Evolutionary conservation across 2,113 vertebrate genomes (phyloP), one percentile per base, ranked within the genome.

Genomic region (Larimichthys polyactis): DNA sequence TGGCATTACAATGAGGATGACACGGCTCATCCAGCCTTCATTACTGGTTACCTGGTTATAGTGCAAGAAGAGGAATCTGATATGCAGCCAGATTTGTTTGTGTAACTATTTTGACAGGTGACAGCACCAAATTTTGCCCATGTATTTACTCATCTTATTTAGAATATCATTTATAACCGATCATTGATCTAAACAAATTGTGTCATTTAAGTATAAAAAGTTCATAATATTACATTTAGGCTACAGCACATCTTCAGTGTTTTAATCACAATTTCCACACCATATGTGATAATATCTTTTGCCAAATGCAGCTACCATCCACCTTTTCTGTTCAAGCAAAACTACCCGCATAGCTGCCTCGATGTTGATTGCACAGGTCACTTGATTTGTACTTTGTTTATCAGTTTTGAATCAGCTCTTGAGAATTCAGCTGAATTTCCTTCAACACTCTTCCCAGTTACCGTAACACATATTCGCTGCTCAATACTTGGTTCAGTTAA

Each of bases 1-100:
- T 95, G 94, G 93, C 55, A 0, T 64, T 95, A 89, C 40, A 43
- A 74, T 22, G 93, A 94, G 65, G 71, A 91, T 0, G 76, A 93
- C 24, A 73, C 54, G 0, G 10, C 36, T 49, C 90, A 90, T 9
- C 65, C 79, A 1, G 93, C 90, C 0, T 94, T 94, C 55, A 93
- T 94, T 81, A 89, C 72, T 3, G 91, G 92, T 67, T 95, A 94
- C 62, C 40, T 71, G 62, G 83, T 95, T 11, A 89, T 69, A 0
- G 58, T 83, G 22, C 80, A 83, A 52, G 46, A 76, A 48, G 36
- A 43, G 3, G 76, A 58, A 57, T 40, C 79, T 2, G 24, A 60
- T 4, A 24, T 0, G 8, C 20, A 14, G 27, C 19, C 29, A 9
- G 66, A 51, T 83, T 24, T 24, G 24, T 24, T 24, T 24, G 24